Conservation (phyloP, 2,113 vertebrate genomes). For the Heterocephalus glaber region DNA sequence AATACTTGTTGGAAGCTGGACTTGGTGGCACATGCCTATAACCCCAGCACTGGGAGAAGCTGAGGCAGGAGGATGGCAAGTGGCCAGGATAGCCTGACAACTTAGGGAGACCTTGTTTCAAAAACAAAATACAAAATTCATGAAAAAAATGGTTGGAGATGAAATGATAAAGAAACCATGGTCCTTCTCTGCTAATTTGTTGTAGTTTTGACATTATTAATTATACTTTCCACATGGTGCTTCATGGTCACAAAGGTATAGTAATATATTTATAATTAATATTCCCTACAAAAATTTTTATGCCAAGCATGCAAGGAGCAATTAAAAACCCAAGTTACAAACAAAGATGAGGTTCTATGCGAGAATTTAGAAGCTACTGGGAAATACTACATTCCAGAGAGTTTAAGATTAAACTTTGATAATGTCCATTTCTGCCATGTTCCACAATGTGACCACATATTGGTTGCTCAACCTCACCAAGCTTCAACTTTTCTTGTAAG, state of each 20-base stretch:
- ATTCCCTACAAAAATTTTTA: neutral
- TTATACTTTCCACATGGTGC: neutral
- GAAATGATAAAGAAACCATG: neutral
- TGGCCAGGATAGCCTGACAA: neutral
- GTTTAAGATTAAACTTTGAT: neutral
- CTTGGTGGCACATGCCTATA: neutral
- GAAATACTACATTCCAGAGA: neutral
- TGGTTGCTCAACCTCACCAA: neutral
- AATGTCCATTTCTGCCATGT: neutral
- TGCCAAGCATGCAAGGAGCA: neutral
- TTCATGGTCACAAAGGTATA: neutral
- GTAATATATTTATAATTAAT: slow-evolving; percentile 31
- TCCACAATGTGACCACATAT: neutral
- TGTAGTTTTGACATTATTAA: neutral
- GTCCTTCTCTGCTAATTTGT: neutral
- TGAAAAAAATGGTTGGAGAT: neutral
- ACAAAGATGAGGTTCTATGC: neutral
- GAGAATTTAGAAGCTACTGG: neutral
- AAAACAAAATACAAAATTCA: neutral
- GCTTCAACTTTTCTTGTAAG: neutral
- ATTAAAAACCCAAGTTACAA: neutral
- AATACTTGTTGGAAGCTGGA: neutral
- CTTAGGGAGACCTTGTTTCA: neutral
- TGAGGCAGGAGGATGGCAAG: neutral
- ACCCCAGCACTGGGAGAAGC: neutral